A percentile compares a stretch with the other conserved stretches of the same genome.
Conservation (phyloP, 2,113 vertebrate species). For the Poecile atricapillus region DNA sequence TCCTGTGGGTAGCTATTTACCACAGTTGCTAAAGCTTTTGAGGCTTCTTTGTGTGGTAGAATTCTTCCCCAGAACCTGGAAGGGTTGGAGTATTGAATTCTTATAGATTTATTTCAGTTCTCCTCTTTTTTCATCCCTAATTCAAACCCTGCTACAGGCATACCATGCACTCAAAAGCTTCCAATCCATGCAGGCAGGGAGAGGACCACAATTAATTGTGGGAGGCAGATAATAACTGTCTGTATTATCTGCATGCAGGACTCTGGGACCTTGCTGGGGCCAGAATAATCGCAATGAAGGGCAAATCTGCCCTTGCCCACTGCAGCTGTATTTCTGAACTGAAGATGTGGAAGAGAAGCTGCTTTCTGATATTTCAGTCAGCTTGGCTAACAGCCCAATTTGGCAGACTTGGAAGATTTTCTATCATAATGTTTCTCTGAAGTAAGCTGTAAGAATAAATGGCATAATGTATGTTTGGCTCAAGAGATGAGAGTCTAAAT, state of each 20-base stretch:
- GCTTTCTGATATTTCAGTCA: constrained; percentile 11
- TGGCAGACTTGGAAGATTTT: constrained; percentile 47
- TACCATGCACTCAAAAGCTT: not conserved
- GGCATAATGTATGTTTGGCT: constrained; percentile 32
- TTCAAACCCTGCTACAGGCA: not conserved
- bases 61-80: not conserved
- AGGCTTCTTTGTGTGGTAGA: not conserved
- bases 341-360: not conserved
- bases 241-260: not conserved
- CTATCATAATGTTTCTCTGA: constrained; percentile 57
- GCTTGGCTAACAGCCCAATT: constrained; percentile 35
- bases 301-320: not conserved
- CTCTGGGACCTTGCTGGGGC: not conserved
- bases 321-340: not conserved
- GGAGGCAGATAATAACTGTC: not conserved
- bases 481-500: constrained; percentile 21
- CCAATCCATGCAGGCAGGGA: not conserved
- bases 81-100: not conserved
- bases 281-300: not conserved
- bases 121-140: not conserved
- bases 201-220: not conserved
- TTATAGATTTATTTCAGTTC: not conserved
- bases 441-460: constrained; percentile 48
- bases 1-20: not conserved
- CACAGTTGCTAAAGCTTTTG: not conserved